These are phyloP conservation scores for Phoeniculus purpureus DNA, from an alignment of 2,797 vertebrate genomes.

Conservation along the genomic window DNA sequence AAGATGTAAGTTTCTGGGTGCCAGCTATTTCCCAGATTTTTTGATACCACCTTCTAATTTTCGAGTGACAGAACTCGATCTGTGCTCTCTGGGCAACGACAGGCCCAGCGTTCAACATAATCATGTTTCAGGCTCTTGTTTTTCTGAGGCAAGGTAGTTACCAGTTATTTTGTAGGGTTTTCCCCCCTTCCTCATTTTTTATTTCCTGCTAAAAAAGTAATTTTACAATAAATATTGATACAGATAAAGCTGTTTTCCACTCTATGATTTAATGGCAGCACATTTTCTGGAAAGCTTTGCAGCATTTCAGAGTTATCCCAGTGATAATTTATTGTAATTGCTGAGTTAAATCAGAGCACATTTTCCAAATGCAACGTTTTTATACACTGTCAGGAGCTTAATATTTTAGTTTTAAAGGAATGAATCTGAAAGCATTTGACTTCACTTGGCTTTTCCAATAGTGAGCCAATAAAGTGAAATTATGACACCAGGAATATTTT, in stretches of 20 bases:
- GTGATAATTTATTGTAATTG: slow-evolving; percentile 29
- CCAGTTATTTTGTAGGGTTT: background rate
- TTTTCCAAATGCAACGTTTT: background rate
- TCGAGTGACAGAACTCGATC: background rate
- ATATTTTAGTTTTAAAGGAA: slow-evolving; percentile 8
- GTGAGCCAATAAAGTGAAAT: slow-evolving; percentile 4
- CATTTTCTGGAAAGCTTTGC: background rate
- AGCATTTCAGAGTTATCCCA: background rate
- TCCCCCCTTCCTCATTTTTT: background rate
- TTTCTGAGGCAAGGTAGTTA: background rate
- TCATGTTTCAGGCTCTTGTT: background rate
- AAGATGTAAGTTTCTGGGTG: background rate
- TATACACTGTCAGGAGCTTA: background rate
- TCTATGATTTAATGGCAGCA: background rate
- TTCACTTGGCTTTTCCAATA: slow-evolving; percentile 33
- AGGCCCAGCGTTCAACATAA: background rate
- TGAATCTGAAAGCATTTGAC: background rate
- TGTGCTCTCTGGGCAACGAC: background rate
- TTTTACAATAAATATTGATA: background rate
- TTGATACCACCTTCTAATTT: background rate
- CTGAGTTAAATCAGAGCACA: background rate
- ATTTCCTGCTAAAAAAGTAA: background rate
- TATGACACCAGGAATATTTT: background rate
- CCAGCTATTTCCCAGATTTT: background rate
- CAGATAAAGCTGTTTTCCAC: background rate